phyloP scores from a whole-genome alignment of 2,888 invertebrate species.

The Cryptocheilus praepositus region DNA sequence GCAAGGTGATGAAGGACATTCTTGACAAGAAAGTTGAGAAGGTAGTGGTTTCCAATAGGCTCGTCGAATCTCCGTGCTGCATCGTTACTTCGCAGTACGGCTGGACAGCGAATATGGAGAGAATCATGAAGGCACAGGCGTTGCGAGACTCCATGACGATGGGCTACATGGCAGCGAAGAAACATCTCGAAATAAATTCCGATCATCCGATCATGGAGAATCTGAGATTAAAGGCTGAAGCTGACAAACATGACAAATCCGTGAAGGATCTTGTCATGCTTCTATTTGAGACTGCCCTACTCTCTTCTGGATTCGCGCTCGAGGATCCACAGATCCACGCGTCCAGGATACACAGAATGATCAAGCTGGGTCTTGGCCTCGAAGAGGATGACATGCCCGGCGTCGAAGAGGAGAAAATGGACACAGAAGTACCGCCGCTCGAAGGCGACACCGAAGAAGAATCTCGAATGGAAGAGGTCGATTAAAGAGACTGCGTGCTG shows the following conservation, averaged over 20 bases:
- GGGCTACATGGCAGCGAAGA: slow-evolving; percentile 99
- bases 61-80: slow-evolving; percentile 98
- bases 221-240: slow-evolving; percentile 92
- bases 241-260: slow-evolving; percentile 98
- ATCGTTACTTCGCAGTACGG: slow-evolving; percentile 99
- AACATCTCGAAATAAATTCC: slow-evolving; percentile 98
- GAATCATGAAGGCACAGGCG: slow-evolving; percentile 99
- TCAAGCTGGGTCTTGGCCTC: slow-evolving; percentile 98
- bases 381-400: slow-evolving; percentile 92
- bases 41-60: slow-evolving; percentile 95
- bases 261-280: slow-evolving; percentile 98
- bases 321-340: slow-evolving; percentile 98
- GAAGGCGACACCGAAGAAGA: slow-evolving; percentile 98
- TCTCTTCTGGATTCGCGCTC: slow-evolving; percentile 96
- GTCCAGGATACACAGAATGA: slow-evolving; percentile 97
- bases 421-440: slow-evolving; percentile 69
- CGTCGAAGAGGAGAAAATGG: slow-evolving; percentile 80
- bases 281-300: slow-evolving; percentile 95
- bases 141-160: slow-evolving; percentile 97
- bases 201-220: slow-evolving; percentile 95
- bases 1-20: slow-evolving; percentile 96
- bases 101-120: slow-evolving; percentile 99
- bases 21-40: slow-evolving; percentile 99
- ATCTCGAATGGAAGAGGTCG: slow-evolving; percentile 99
- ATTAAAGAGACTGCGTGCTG: slow-evolving; percentile 84